A percentile compares a stretch with the other conserved stretches of the same genome.
Conservation (phyloP, 2,888 invertebrate species). For the Myathropa florea region DNA sequence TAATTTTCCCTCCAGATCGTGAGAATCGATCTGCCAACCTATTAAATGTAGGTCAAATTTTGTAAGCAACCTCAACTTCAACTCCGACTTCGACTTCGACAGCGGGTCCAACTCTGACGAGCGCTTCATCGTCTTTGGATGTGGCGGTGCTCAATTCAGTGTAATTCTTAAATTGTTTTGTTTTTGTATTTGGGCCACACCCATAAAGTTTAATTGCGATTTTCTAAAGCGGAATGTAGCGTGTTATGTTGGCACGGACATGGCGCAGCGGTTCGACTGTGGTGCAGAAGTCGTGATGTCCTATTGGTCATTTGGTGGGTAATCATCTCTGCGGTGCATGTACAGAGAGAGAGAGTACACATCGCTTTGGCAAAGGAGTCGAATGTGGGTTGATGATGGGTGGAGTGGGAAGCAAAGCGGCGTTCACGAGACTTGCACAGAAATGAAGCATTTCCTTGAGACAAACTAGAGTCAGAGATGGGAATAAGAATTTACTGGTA, state of each 20-base stretch:
- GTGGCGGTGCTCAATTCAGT: conserved; percentile 53
- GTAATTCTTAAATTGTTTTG: conserved; percentile 50
- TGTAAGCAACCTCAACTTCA: conserved; percentile 41
- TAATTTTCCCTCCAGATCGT: conserved; percentile 65
- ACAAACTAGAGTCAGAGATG: background rate
- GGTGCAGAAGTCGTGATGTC: conserved; percentile 43
- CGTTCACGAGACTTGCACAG: background rate
- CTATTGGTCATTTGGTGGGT: conserved; percentile 55
- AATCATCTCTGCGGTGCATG: background rate
- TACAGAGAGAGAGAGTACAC: background rate
- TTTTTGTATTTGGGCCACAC: conserved; percentile 44
- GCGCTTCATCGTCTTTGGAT: background rate
- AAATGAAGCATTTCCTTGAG: background rate
- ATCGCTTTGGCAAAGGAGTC: background rate
- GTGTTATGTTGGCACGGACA: conserved; percentile 18
- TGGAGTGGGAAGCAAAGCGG: background rate
- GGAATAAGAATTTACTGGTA: background rate
- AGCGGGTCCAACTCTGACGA: background rate
- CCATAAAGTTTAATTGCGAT: conserved; percentile 67
- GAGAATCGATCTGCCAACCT: conserved; percentile 71
- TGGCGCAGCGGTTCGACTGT: background rate
- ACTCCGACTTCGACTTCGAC: background rate
- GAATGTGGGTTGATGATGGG: background rate
- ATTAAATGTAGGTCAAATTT: conserved; percentile 70
- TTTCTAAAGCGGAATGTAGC: conserved; percentile 22